A percentile compares a stretch with the other conserved stretches of the same genome.
Conservation (phyloP, 2,797 vertebrate species). For the Propithecus deckenii region DNA sequence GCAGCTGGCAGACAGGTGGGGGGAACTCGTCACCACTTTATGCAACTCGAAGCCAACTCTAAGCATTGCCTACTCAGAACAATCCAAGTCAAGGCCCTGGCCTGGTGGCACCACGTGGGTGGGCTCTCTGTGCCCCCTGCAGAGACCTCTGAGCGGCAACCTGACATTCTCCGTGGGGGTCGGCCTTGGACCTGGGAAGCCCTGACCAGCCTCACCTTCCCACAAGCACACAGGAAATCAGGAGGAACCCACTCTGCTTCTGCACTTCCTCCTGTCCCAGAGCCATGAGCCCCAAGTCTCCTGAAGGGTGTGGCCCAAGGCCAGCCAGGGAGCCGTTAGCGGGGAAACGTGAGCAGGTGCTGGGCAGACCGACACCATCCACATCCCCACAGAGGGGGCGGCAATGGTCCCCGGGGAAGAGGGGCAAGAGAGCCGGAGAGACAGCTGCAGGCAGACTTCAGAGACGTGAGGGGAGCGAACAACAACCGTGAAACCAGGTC, state of each 20-base stretch:
- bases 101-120: background rate
- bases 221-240: fast-evolving
- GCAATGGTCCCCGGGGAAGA: background rate
- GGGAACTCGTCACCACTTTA: background rate
- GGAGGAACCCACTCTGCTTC: background rate
- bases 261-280: background rate
- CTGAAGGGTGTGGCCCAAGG: background rate
- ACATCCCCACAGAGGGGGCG: too few relatives aligned
- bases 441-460: background rate
- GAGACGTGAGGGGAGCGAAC: background rate
- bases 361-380: background rate
- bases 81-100: background rate
- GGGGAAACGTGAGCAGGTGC: background rate
- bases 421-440: fast-evolving
- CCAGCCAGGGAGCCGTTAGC: background rate
- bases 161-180: background rate
- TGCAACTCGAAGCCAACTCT: too few relatives aligned
- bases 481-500: fast-evolving
- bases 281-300: background rate
- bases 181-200: background rate
- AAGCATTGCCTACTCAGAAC: background rate
- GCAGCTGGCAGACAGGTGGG: background rate
- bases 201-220: background rate
- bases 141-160: background rate
- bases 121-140: too few relatives aligned